Base-by-base conservation (phyloP, 2,888 invertebrate genomes). In the Lucinisca nassula region DNA sequence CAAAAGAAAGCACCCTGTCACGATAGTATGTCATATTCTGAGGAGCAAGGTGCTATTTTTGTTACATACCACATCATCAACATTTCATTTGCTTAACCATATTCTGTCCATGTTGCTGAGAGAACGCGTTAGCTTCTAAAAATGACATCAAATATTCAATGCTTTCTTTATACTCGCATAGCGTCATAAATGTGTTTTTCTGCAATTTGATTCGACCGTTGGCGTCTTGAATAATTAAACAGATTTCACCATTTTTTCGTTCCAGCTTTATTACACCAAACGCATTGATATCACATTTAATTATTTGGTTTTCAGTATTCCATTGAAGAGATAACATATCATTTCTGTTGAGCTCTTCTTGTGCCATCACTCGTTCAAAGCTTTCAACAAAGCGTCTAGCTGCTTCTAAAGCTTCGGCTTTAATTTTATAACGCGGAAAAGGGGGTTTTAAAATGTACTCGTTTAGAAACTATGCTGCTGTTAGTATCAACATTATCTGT, bases 141-240 rank as follows among this genome's bases (percentile, higher is more conserved):
- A 72, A 72, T 35, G 72, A 72, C 12, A 72, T 72, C n/a, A 72
- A 40, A 24, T 38, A 72, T n/a, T 72, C 35, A n/a, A 72, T 35
- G 17, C 72, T 35, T 72, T 72, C 72, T 24, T 72, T 72, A 72
- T 35, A 72, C 35, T 32, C 35, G 35, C 21, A 72, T 6, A 72
- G 72, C 72, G 12, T 38, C 6, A 3, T n/a, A n/a, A 72, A 72
- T n/a, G 72, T 35, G 35, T 72, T n/a, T 35, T 72, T 72, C 21
- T 72, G 37, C 21, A 72, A n/a, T 72, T 17, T 32, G 21, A 72
- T 35, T 72, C 72, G 37, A 24, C 17, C 17, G 40, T 72, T 72
- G 21, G 6, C 72, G n/a, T 72, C 72, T 72, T 72, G 72, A 35
- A 72, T 24, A 6, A 35, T 35, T 3, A 35, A n/a, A 3, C 4